These are phyloP conservation scores for Lordiphosa stackelbergi DNA, from an alignment of 1,140 invertebrate species.

Conservation along the genomic window DNA sequence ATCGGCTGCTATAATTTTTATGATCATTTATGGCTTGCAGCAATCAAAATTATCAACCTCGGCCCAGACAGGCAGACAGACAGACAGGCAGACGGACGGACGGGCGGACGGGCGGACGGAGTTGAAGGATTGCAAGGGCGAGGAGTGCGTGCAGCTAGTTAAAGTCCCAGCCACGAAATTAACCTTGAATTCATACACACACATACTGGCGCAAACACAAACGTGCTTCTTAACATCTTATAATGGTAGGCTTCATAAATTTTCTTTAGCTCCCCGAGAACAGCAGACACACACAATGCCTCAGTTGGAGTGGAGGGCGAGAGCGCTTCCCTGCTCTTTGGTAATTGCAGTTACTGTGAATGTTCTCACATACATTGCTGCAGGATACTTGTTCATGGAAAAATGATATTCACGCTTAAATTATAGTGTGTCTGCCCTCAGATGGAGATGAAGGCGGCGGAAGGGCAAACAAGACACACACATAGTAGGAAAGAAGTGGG, in stretches of 20 bases:
- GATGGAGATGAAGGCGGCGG: too few species aligned
- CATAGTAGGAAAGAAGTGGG: too few species aligned
- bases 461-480: too few species aligned
- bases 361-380: constrained; percentile 72
- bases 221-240: constrained; percentile 55
- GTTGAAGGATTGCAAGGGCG: constrained; percentile 34
- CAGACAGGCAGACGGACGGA: constrained; percentile 6
- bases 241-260: constrained; percentile 75
- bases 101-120: constrained; percentile 1
- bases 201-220: constrained; percentile 13
- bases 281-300: constrained; percentile 12
- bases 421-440: constrained; percentile 62
- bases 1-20: constrained; percentile 73
- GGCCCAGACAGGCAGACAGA: constrained; percentile 22
- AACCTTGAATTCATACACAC: constrained; percentile 69
- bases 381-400: constrained; percentile 75
- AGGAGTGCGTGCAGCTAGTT: constrained; percentile 68
- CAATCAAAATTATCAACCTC: constrained; percentile 70
- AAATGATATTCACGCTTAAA: constrained; percentile 75
- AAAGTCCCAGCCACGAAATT: constrained; percentile 60
- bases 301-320: constrained; percentile 1
- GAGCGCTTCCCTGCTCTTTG: constrained; percentile 14
- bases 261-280: constrained; percentile 60
- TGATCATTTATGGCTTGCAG: constrained; percentile 73
- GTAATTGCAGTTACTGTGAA: constrained; percentile 75